Evolutionary conservation across 2,113 vertebrate species (phyloP).

Genomic region (Climacteris rufus): DNA sequence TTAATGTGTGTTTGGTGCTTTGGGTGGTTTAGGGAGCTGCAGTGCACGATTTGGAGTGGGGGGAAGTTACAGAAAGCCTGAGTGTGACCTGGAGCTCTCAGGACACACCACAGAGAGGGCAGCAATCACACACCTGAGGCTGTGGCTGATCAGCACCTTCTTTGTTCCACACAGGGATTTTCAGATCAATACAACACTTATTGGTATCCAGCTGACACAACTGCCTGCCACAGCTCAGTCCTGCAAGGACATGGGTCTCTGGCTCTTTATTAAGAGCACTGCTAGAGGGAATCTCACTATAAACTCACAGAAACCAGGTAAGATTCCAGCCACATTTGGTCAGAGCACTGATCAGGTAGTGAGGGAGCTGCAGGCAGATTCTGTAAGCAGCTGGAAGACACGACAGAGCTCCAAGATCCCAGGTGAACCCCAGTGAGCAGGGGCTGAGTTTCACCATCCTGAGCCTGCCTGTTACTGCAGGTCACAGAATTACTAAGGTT

Average conservation of each 20-base stretch:
- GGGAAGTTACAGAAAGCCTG: neutral
- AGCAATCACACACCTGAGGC: neutral
- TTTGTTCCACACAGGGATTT: rapidly evolving
- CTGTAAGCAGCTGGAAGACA: neutral
- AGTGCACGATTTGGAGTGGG: neutral
- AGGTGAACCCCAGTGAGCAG: neutral
- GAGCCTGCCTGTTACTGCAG: neutral
- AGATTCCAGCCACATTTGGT: neutral
- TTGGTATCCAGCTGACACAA: neutral
- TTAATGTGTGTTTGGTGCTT: neutral
- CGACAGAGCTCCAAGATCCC: neutral
- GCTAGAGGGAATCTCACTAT: neutral
- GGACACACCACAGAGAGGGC: neutral
- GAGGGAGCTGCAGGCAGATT: neutral
- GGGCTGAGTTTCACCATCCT: neutral
- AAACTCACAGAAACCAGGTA: neutral
- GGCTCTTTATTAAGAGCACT: neutral
- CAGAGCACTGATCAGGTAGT: neutral
- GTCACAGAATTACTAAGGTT: neutral
- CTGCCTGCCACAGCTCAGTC: neutral
- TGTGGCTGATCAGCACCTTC: neutral
- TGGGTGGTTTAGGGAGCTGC: neutral
- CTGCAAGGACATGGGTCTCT: neutral
- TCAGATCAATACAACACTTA: neutral
- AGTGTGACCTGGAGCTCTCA: neutral